A percentile compares a stretch with the other conserved stretches of the same genome.
Evolutionary conservation across 2,888 invertebrate species (phyloP).

Genomic region (Pantelozetes paolii): DNA sequence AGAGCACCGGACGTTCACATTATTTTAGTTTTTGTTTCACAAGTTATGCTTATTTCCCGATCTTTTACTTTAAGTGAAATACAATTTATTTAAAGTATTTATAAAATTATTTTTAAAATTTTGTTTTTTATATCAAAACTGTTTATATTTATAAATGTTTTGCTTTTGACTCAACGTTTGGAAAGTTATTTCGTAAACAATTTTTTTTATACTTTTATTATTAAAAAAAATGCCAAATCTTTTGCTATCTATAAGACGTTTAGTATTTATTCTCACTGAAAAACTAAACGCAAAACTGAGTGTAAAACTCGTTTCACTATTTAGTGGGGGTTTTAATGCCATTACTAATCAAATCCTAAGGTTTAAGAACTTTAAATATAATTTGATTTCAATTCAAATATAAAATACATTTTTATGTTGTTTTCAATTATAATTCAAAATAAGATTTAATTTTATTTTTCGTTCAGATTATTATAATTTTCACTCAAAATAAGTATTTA

Average conservation of each 20-base stretch:
- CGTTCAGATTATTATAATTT: background rate
- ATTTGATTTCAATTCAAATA: background rate
- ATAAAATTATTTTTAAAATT: background rate
- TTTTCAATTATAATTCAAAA: background rate
- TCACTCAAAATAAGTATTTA: background rate
- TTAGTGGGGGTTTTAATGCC: conserved; percentile 27
- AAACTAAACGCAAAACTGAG: background rate
- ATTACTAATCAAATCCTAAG: conserved; percentile 19
- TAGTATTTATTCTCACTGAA: background rate
- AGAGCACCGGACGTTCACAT: conserved; percentile 12
- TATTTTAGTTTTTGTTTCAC: background rate
- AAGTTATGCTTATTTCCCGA: background rate
- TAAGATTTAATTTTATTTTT: background rate
- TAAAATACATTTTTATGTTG: background rate
- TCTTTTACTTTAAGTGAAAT: background rate
- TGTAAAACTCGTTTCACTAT: background rate
- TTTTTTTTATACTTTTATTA: background rate
- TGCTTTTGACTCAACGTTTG: background rate
- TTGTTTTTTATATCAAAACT: background rate
- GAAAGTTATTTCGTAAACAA: too few relatives aligned
- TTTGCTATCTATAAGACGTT: background rate
- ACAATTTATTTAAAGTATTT: conserved; percentile 1
- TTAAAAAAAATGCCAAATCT: background rate
- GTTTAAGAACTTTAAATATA: conserved; percentile 1
- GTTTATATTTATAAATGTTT: background rate